Evolutionary conservation across 2,797 vertebrate genomes (phyloP), one percentile per base, ranked within the genome.

Genomic region (Neopelma chrysocephalum): DNA sequence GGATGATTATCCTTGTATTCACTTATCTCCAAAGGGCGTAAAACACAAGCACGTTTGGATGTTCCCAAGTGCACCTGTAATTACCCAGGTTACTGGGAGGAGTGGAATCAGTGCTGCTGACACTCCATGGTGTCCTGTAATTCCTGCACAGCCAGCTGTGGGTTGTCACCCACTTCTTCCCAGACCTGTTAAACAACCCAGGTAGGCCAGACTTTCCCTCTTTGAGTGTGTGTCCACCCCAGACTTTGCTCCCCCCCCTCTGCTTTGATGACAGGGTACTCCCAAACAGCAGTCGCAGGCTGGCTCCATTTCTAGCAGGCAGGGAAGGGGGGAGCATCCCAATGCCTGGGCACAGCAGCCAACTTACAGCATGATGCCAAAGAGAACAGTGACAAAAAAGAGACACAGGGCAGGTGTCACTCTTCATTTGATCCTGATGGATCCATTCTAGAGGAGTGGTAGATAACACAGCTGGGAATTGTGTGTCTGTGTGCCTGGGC

Each of bases 91-190:
- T 92, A 70, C 25, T 0, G 5, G 58, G 69, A 70, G 54, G 15
- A 85, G 88, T 54, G 51, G 69, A 68, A 47, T 45, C 3, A 3
- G 66, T 71, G 69, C 51, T 71, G 87, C 93, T 91, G 94, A 68
- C 68, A 61, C 79, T 89, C 69, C 31, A 13, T 5, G 70, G 82
- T 75, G 89, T 75, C 82, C 91, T 94, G 94, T 87, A 91, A 71
- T 82, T 88, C 47, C 78, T 90, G 73, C 79, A 90, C 65, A 70
- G 81, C 76, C 96, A 97, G 95, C 87, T 96, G 93, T 94, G 79
- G 29, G 90, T 96, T 53, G 42, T 38, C 91, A 86, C 75, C 71
- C 70, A 26, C 56, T 90, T 85, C 31, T 87, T 66, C 85, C 43
- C 29, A 58, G 56, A 25, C 69, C 62, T 87, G 75, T 75, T 62